A percentile compares a stretch with the other conserved stretches of the same genome.
Conservation (phyloP, 2,888 invertebrate genomes). For the Dolichomitus sp. region DNA sequence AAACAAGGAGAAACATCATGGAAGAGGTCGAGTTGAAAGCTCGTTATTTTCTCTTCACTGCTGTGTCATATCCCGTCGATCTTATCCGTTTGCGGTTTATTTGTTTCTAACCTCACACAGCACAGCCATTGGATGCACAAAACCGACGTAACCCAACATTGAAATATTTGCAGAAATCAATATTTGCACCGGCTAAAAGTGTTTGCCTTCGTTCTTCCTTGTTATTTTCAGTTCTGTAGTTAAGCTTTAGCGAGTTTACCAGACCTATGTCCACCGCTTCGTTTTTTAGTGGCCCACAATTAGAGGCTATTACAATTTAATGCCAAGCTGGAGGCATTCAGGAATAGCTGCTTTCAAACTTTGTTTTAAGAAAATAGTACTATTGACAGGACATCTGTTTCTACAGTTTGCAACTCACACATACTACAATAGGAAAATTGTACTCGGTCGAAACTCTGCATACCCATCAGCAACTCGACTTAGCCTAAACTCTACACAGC, state of each 20-base stretch:
- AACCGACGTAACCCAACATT: background rate
- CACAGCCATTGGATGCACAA: too few relatives aligned
- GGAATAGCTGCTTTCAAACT: background rate
- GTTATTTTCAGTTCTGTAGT: background rate
- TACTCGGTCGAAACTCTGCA: too few relatives aligned
- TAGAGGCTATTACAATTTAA: background rate
- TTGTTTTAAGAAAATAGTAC: too few relatives aligned
- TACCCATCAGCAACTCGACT: too few relatives aligned
- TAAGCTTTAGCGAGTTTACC: background rate
- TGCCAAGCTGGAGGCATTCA: background rate
- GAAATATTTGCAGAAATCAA: background rate
- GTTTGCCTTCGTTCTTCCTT: background rate
- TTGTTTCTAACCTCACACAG: background rate
- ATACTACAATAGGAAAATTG: too few relatives aligned
- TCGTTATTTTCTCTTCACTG: background rate
- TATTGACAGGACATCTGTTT: too few relatives aligned
- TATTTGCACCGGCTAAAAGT: background rate
- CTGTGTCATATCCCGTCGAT: background rate
- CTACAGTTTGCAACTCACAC: background rate
- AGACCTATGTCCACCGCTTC: background rate
- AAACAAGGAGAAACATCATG: background rate
- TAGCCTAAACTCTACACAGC: too few relatives aligned
- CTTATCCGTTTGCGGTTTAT: background rate
- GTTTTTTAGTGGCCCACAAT: background rate
- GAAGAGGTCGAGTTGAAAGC: constrained; percentile 2